Evolutionary conservation across 2,797 vertebrate genomes (phyloP).

Genomic region (Clarias platycephalus): DNA sequence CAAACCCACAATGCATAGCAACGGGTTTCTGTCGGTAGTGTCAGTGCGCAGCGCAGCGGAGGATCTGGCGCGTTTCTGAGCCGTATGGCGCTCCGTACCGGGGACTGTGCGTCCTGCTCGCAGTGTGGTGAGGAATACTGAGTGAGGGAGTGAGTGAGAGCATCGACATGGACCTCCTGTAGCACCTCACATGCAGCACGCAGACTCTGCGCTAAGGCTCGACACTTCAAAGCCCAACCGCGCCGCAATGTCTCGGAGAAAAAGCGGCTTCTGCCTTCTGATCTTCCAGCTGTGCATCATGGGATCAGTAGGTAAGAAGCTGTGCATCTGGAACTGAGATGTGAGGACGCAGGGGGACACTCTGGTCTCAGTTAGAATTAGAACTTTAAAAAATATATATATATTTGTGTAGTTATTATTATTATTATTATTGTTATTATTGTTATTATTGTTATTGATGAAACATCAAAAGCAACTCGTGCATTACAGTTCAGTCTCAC

Average conservation of each 20-base stretch:
- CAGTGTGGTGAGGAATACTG: background rate
- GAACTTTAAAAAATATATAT: background rate
- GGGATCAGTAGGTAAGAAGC: constrained; percentile 83
- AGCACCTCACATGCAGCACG: constrained; percentile 13
- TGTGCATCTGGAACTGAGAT: background rate
- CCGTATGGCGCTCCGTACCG: too few species aligned
- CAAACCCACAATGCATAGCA: too few species aligned
- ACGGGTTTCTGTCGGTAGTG: too few species aligned
- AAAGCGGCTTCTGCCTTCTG: constrained; percentile 66
- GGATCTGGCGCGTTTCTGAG: too few species aligned
- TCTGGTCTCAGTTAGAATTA: background rate
- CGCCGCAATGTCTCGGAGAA: constrained; percentile 72
- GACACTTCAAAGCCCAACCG: background rate
- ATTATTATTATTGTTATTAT: background rate
- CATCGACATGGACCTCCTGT: constrained; percentile 18
- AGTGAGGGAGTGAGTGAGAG: background rate
- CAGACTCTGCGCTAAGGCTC: background rate
- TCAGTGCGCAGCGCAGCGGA: too few species aligned
- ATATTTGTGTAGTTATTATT: too few species aligned
- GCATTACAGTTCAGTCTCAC: background rate
- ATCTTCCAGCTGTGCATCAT: constrained; percentile 79
- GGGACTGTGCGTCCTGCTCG: background rate
- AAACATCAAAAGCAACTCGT: background rate
- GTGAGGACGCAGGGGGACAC: background rate
- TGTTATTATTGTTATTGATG: background rate